Percentiles rank a stretch among this genome's conserved stretches.
These are phyloP conservation scores for Graphium colonna DNA, from an alignment of 2,888 invertebrate species.

Conservation along the genomic window DNA sequence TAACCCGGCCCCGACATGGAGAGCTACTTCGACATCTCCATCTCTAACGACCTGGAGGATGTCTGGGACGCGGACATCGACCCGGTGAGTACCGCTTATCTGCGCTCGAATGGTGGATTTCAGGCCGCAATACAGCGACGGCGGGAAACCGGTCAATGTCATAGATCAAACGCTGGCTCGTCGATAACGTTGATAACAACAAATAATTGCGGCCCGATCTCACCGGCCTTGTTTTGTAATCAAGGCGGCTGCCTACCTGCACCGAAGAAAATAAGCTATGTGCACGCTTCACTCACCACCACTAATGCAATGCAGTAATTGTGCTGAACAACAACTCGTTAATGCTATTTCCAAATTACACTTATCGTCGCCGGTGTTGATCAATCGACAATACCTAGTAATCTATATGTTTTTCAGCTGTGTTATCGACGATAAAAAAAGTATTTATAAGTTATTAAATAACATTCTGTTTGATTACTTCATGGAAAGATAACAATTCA, in stretches of 20 bases:
- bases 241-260: constrained; percentile 39
- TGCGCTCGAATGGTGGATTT: constrained; percentile 32
- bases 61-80: constrained; percentile 91
- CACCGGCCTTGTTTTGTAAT: constrained; percentile 50
- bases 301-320: constrained; percentile 25
- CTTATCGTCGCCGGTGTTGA: constrained; percentile 12
- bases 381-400: constrained; percentile 3
- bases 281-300: constrained; percentile 35
- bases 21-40: constrained; percentile 87
- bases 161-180: constrained; percentile 25
- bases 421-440: constrained; percentile 12
- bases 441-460: neutral
- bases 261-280: constrained; percentile 39
- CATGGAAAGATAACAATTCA: neutral
- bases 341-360: constrained; percentile 10
- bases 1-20: constrained; percentile 81
- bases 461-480: neutral
- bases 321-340: constrained; percentile 18
- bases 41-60: constrained; percentile 86
- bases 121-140: constrained; percentile 6
- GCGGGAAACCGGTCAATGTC: constrained; percentile 19
- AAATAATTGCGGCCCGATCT: constrained; percentile 30
- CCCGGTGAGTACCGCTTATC: constrained; percentile 84
- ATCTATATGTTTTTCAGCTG: constrained; percentile 4
- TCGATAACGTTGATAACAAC: constrained; percentile 36